A percentile compares a stretch with the other conserved stretches of the same genome.
These are phyloP conservation scores for Allygus modestus DNA, from an alignment of 2,888 invertebrate species.

Conservation along the genomic window DNA sequence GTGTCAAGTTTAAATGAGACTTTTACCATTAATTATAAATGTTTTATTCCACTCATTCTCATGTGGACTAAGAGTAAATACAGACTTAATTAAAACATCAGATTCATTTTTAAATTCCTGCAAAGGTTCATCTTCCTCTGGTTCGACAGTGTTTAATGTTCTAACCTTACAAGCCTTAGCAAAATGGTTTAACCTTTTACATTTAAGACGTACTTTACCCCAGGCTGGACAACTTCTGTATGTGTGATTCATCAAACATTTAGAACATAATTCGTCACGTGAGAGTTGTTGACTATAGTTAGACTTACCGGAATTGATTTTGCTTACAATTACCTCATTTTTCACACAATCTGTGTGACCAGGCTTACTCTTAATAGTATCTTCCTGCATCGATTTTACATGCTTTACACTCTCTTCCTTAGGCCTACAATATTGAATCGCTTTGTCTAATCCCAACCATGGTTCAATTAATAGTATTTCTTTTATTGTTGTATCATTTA, in stretches of 20 bases:
- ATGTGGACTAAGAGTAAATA: too few species aligned
- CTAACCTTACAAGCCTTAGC: constrained; percentile 2
- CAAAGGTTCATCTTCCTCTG: not conserved
- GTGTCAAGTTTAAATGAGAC: not conserved
- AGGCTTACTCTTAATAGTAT: not conserved
- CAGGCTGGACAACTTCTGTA: not conserved
- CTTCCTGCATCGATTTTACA: constrained; percentile 11
- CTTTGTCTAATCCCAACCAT: constrained; percentile 6
- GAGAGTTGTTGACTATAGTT: too few species aligned
- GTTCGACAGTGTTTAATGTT: not conserved
- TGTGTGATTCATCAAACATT: not conserved
- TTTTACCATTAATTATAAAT: not conserved
- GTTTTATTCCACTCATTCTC: not conserved
- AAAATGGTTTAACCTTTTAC: constrained; percentile 6
- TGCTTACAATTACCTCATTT: too few species aligned
- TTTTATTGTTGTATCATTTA: not conserved
- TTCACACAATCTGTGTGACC: too few species aligned
- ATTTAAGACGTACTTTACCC: not conserved
- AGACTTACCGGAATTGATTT: too few species aligned
- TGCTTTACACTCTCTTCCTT: constrained; percentile 32
- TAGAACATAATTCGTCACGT: too few species aligned
- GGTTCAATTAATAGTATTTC: not conserved
- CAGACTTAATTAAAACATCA: not conserved
- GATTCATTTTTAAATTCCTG: not conserved
- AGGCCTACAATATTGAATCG: constrained; percentile 13